A percentile compares a stretch with the other conserved stretches of the same genome.
These are phyloP conservation scores for Oncorhynchus gorbuscha DNA, from an alignment of 2,113 vertebrate genomes.

Conservation along the genomic window DNA sequence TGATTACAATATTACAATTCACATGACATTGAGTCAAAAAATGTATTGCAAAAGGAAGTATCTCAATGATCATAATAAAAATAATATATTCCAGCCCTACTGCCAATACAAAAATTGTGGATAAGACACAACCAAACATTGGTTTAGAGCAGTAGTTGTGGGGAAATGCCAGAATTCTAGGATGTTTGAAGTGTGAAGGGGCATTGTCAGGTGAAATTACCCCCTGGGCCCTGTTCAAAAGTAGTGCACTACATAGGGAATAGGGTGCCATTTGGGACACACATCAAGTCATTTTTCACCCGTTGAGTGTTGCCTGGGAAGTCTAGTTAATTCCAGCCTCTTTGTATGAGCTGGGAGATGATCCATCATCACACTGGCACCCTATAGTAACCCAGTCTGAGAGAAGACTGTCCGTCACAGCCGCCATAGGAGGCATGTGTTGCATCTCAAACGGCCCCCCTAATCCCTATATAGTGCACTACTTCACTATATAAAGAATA, in stretches of 20 bases:
- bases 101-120: too few species aligned
- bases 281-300: neutral
- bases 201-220: neutral
- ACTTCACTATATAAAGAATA: too few species aligned
- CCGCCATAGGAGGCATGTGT: neutral
- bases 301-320: conserved; percentile 19
- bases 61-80: too few species aligned
- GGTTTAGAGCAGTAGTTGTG: neutral
- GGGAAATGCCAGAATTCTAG: neutral
- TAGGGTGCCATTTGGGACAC: too few species aligned
- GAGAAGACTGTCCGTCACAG: neutral
- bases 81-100: too few species aligned
- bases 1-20: too few species aligned
- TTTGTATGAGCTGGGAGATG: conserved; percentile 22
- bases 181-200: neutral
- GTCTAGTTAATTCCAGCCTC: conserved; percentile 33
- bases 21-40: neutral
- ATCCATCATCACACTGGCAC: conserved; percentile 44
- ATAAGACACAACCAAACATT: too few species aligned
- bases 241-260: too few species aligned
- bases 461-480: too few species aligned
- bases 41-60: neutral
- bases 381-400: conserved; percentile 33
- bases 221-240: neutral
- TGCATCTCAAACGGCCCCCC: too few species aligned